These are phyloP conservation scores for Trimorus sp. DNA, from an alignment of 2,888 invertebrate species.

Conservation along the genomic window DNA sequence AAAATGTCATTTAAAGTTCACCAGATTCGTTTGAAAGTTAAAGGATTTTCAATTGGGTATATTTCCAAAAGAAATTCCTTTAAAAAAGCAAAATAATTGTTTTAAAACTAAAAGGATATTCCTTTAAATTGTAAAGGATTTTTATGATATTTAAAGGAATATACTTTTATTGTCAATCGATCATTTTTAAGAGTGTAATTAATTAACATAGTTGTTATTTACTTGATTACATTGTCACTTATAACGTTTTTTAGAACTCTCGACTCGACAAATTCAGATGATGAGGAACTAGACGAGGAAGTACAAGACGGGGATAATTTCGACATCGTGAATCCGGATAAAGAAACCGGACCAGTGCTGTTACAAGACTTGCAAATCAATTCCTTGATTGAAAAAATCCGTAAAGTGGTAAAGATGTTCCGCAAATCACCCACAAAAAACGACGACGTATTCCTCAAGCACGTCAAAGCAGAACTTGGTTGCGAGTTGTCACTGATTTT, in stretches of 20 bases:
- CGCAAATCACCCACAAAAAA: conserved; percentile 65
- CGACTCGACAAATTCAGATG: conserved; percentile 13
- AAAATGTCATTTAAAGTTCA: too few relatives aligned
- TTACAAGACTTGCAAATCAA: conserved; percentile 8
- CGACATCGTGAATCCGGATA: conserved; percentile 6
- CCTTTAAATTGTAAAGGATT: too few relatives aligned
- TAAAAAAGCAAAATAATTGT: too few relatives aligned
- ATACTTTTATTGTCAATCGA: too few relatives aligned
- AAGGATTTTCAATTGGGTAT: too few relatives aligned
- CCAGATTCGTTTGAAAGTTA: too few relatives aligned
- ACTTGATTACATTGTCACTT: conserved; percentile 12
- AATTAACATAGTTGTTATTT: conserved; percentile 9
- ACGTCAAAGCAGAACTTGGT: conserved; percentile 59
- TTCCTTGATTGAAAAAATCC: conserved; percentile 58
- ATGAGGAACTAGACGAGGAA: conserved; percentile 9
- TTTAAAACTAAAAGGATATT: too few relatives aligned
- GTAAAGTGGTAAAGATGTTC: conserved; percentile 66
- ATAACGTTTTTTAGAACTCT: conserved; percentile 13
- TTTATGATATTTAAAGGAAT: too few relatives aligned
- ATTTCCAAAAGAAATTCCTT: too few relatives aligned
- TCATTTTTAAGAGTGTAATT: too few relatives aligned
- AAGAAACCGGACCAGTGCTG: conserved; percentile 5
- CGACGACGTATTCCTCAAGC: conserved; percentile 58
- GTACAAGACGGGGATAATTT: conserved; percentile 14
- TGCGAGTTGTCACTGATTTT: conserved; percentile 62